Evolutionary conservation across 2,113 vertebrate species (phyloP).

Genomic region (Cynopterus brachyotis): DNA sequence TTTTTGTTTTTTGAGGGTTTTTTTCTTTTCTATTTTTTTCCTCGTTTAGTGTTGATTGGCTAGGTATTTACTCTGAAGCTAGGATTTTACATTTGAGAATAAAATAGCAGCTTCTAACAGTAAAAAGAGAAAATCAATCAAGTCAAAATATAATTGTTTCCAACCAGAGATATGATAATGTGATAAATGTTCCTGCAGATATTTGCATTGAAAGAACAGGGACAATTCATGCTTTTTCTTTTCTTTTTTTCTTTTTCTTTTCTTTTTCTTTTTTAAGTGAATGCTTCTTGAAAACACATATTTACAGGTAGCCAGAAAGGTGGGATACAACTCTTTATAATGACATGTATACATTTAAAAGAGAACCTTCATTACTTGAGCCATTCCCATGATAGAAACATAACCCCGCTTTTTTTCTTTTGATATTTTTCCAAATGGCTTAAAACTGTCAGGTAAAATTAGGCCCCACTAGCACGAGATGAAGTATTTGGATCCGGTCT

Average conservation of each 20-base stretch:
- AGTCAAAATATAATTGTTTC: conserved; percentile 33
- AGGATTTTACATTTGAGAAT: conserved; percentile 29
- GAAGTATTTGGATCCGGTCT: background rate
- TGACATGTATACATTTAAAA: rapidly evolving
- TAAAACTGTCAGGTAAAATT: conserved; percentile 32
- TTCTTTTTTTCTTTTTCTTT: no score
- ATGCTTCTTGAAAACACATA: background rate
- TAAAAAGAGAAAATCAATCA: background rate
- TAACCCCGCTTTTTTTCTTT: background rate
- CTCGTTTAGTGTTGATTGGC: conserved; percentile 37
- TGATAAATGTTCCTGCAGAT: background rate
- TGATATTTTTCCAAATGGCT: conserved; percentile 41
- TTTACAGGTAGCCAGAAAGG: background rate
- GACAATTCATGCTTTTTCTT: background rate
- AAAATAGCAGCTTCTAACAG: background rate
- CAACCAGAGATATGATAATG: background rate
- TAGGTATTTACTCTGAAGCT: conserved; percentile 53
- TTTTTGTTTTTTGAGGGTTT: background rate
- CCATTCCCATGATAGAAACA: background rate
- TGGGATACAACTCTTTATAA: rapidly evolving
- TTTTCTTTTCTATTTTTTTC: background rate
- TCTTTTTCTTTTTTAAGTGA: background rate
- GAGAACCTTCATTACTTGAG: background rate
- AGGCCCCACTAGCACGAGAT: background rate
- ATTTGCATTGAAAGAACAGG: background rate